A percentile compares a stretch with the other conserved stretches of the same genome.
phyloP scores from a whole-genome alignment of 2,797 vertebrate species.

The Schizopygopsis malacanthus region DNA sequence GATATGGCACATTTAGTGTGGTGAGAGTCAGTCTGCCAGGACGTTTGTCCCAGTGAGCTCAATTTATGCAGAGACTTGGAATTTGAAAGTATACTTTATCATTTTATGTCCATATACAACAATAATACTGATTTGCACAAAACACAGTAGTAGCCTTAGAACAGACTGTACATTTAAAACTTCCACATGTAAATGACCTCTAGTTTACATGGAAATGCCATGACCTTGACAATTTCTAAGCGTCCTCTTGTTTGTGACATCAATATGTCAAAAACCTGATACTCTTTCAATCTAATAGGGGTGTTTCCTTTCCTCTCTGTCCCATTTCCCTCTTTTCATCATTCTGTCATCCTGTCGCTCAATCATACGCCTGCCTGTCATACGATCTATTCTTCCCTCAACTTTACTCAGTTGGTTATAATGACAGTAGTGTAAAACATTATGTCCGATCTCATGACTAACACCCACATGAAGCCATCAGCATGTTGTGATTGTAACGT shows the following conservation, averaged over 20 bases:
- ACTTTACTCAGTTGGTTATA: constrained; percentile 47
- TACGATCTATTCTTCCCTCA: constrained; percentile 54
- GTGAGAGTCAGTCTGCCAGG: constrained; percentile 20
- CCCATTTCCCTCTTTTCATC: constrained; percentile 63
- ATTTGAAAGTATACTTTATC: constrained; percentile 43
- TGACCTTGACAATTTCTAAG: not conserved
- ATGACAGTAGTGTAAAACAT: constrained; percentile 42
- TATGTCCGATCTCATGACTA: constrained; percentile 28
- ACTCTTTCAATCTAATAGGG: constrained; percentile 44
- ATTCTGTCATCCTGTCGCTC: constrained; percentile 26
- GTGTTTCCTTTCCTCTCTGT: constrained; percentile 64
- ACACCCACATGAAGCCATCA: constrained; percentile 28
- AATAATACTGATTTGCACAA: constrained; percentile 38
- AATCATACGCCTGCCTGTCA: constrained; percentile 32
- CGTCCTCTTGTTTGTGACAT: constrained; percentile 52
- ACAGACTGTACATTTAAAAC: not conserved
- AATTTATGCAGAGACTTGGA: constrained; percentile 39
- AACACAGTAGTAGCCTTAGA: not conserved
- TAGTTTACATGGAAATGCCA: not conserved
- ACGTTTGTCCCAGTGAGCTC: constrained; percentile 9
- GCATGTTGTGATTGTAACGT: constrained; percentile 33
- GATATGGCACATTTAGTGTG: constrained; percentile 45
- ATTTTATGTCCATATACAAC: constrained; percentile 49
- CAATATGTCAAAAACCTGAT: constrained; percentile 69
- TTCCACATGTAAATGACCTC: not conserved